Conservation (phyloP, 2,113 vertebrate genomes). For the Gallinago undulata region DNA sequence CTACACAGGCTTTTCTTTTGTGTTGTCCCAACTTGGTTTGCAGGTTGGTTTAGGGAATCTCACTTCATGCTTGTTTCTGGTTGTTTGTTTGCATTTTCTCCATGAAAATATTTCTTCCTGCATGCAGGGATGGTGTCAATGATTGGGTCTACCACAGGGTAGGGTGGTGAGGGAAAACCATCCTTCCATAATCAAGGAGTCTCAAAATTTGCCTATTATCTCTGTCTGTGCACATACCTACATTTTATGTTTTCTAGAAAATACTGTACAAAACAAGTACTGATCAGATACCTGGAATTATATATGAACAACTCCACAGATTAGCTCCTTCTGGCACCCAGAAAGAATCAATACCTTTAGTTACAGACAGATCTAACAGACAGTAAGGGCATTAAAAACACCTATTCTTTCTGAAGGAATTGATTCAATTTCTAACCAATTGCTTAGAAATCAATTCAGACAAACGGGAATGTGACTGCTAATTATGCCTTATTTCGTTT, state of each 20-base stretch:
- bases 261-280: neutral
- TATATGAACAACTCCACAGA: neutral
- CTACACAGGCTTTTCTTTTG: neutral
- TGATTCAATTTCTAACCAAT: slow-evolving; percentile 24
- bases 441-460: slow-evolving; percentile 16
- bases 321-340: neutral
- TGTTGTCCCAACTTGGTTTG: neutral
- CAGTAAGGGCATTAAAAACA: neutral
- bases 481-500: slow-evolving; percentile 24
- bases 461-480: neutral
- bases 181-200: neutral
- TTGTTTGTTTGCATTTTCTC: neutral
- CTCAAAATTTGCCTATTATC: neutral
- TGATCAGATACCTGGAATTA: neutral
- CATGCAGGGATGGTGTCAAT: neutral
- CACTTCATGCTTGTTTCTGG: neutral
- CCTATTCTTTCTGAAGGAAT: neutral
- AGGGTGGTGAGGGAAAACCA: neutral
- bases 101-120: neutral
- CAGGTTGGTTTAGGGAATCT: neutral
- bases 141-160: neutral
- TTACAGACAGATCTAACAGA: slow-evolving; percentile 4
- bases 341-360: neutral
- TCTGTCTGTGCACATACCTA: neutral
- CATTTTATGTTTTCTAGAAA: neutral